These are phyloP conservation scores for Macrobrachium nipponense DNA, from an alignment of 1,140 invertebrate genomes.

Conservation along the genomic window DNA sequence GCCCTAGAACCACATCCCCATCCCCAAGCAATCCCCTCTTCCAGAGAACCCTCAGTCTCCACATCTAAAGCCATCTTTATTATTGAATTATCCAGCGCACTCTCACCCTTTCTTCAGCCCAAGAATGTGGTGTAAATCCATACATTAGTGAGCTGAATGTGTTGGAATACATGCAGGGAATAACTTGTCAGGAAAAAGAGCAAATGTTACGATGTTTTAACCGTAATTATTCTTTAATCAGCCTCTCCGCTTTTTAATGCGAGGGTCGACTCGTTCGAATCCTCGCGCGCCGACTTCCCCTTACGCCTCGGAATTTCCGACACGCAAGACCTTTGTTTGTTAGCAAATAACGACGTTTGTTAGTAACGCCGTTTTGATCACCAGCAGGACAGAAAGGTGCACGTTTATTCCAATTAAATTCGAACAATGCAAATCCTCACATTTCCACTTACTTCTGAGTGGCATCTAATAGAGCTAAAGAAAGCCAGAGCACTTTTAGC, in stretches of 20 bases:
- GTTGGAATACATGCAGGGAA: slow-evolving; percentile 40
- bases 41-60: background rate
- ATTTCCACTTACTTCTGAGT: no score
- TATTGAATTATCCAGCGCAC: slow-evolving; percentile 31
- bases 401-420: background rate
- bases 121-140: slow-evolving; percentile 31
- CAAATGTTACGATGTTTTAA: slow-evolving; percentile 63
- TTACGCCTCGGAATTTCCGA: background rate
- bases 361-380: no score
- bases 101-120: slow-evolving; percentile 2
- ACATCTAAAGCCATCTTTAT: slow-evolving; percentile 18
- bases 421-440: no score
- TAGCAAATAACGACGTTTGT: background rate
- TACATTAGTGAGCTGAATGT: slow-evolving; percentile 40
- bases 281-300: slow-evolving; percentile 4
- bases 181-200: slow-evolving; percentile 50
- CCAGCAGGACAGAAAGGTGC: no score
- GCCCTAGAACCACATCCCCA: slow-evolving; percentile 2
- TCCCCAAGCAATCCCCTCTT: slow-evolving; percentile 7
- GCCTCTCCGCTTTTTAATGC: slow-evolving; percentile 62
- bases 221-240: slow-evolving; percentile 64
- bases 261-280: slow-evolving; percentile 46
- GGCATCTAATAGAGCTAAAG: background rate
- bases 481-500: slow-evolving; percentile 4
- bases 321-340: background rate